Percentiles rank a stretch among this genome's conserved stretches.
Evolutionary conservation across 2,888 invertebrate genomes (phyloP).

Genomic region (Pteria penguin): DNA sequence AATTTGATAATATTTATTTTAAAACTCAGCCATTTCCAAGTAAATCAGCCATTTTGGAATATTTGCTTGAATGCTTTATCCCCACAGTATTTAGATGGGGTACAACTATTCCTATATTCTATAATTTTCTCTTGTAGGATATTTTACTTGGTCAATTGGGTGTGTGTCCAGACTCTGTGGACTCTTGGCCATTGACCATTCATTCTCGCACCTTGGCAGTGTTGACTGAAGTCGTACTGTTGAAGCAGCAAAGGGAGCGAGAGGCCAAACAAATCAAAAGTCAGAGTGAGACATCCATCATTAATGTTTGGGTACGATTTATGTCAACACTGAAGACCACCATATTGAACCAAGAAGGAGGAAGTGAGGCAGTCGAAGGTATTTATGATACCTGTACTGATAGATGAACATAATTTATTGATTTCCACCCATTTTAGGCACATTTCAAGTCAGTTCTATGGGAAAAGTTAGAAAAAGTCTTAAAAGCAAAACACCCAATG

Average conservation of each 20-base stretch:
- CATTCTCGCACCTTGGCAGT: slow-evolving; percentile 89
- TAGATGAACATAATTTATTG: too few relatives aligned
- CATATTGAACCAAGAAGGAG: slow-evolving; percentile 83
- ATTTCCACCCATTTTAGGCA: too few relatives aligned
- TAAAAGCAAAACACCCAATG: too few relatives aligned
- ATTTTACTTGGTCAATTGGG: slow-evolving; percentile 87
- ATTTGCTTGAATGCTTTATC: too few relatives aligned
- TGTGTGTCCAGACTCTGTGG: slow-evolving; percentile 86
- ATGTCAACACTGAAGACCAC: slow-evolving; percentile 93
- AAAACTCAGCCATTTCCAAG: too few relatives aligned
- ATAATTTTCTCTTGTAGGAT: slow-evolving; percentile 81
- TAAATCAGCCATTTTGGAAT: too few relatives aligned
- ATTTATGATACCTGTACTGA: too few relatives aligned
- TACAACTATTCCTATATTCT: too few relatives aligned
- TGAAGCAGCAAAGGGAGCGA: slow-evolving; percentile 81
- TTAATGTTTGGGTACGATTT: slow-evolving; percentile 94
- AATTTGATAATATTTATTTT: too few relatives aligned
- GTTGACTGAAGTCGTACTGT: slow-evolving; percentile 89
- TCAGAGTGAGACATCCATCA: slow-evolving; percentile 93
- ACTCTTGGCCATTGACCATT: slow-evolving; percentile 88
- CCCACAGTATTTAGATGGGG: too few relatives aligned
- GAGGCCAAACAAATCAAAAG: slow-evolving; percentile 85
- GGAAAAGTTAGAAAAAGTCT: too few relatives aligned
- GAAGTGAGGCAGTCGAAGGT: slow-evolving; percentile 73
- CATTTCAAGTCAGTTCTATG: too few relatives aligned